Conservation (phyloP, 2,113 vertebrate species). For the Henicopernis longicauda region DNA sequence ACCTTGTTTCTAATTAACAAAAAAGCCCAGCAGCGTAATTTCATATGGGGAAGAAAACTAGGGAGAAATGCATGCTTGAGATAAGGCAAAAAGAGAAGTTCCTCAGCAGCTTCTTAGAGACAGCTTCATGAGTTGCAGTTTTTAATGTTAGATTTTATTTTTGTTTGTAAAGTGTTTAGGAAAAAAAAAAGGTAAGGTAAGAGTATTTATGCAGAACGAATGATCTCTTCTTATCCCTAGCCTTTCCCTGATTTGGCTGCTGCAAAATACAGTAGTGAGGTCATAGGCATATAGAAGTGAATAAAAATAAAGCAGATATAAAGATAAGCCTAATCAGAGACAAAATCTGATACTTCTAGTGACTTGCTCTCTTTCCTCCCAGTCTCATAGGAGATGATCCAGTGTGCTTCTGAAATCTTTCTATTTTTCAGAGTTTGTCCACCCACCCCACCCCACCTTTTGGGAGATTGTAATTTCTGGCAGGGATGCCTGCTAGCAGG, state of each 20-base stretch:
- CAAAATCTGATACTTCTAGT: neutral
- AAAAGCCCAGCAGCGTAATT: neutral
- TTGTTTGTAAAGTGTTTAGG: neutral
- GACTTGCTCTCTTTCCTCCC: neutral
- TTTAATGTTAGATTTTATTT: neutral
- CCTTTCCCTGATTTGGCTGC: neutral
- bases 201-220: neutral
- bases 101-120: neutral
- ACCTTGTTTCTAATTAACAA: slow-evolving; percentile 2
- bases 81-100: neutral
- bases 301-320: neutral
- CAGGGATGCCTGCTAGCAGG: neutral
- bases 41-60: neutral
- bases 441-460: fast-evolving
- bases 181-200: neutral
- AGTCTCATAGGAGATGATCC: neutral
- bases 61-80: neutral
- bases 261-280: neutral
- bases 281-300: neutral
- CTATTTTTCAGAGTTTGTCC: neutral
- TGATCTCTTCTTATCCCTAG: neutral
- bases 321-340: neutral
- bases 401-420: neutral
- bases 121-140: neutral
- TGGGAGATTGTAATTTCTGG: neutral